phyloP scores from a whole-genome alignment of 1,140 invertebrate species.

The Macrosteles quadrilineatus region DNA sequence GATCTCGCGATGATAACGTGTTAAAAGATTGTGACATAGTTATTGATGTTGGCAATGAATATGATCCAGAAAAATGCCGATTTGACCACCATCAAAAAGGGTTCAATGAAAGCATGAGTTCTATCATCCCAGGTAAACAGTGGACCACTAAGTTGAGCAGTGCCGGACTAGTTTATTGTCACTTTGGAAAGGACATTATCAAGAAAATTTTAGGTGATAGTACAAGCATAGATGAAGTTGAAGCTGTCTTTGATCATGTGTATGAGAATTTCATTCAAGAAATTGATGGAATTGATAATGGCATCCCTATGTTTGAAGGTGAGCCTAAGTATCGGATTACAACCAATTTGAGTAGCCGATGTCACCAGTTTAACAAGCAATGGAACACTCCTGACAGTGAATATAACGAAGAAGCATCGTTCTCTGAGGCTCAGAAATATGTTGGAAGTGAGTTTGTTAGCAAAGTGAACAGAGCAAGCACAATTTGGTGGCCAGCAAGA shows the following conservation, averaged over 20 bases:
- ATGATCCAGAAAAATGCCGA: constrained; percentile 70
- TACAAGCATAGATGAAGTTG: constrained; percentile 50
- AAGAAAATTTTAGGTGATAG: constrained; percentile 55
- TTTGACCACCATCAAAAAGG: constrained; percentile 96
- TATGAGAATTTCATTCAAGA: constrained; percentile 92
- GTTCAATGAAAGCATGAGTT: constrained; percentile 65
- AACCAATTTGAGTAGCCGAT: constrained; percentile 75
- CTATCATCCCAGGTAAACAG: constrained; percentile 56
- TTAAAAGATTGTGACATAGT: constrained; percentile 90
- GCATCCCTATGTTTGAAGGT: constrained; percentile 76
- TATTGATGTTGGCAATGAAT: constrained; percentile 93
- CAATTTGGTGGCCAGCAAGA: constrained; percentile 83
- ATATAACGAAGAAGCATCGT: constrained; percentile 57
- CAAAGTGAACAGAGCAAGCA: constrained; percentile 65
- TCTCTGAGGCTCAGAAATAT: constrained; percentile 75
- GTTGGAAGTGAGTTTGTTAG: constrained; percentile 82
- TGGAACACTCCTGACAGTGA: constrained; percentile 71
- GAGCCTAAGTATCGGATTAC: constrained; percentile 70
- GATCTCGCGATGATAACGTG: constrained; percentile 65
- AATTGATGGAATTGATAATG: constrained; percentile 97
- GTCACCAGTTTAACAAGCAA: constrained; percentile 76
- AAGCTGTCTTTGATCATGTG: constrained; percentile 58
- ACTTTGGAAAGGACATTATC: constrained; percentile 86
- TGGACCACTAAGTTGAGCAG: constrained; percentile 82
- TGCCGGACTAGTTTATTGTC: constrained; percentile 91